Evolutionary conservation across 2,113 vertebrate genomes (phyloP), one percentile per base, ranked within the genome.

Genomic region (Rattus rattus): DNA sequence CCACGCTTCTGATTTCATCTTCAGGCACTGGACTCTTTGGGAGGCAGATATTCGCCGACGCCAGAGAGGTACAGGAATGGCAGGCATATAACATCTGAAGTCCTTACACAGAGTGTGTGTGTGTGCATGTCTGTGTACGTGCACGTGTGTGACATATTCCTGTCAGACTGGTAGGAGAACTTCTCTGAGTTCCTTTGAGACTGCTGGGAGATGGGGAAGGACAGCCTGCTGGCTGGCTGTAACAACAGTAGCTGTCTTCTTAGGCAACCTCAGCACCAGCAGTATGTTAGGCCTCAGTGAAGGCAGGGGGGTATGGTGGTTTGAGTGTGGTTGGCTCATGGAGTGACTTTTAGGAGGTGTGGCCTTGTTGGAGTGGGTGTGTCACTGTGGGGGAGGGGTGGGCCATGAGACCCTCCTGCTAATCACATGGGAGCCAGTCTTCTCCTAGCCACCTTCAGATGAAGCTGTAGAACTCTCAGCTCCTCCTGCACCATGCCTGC

Each of bases 151-250:
- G 81, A 43, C 24, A 28, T 43, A 39, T 7, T n/a, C 59, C 54
- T 61, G n/a, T 26, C 80, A 83, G 79, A n/a, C 33, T n/a, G 11
- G 5, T n/a, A 59, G 79, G n/a, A 84, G 59, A 63, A 61, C 59
- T 84, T 43, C 59, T 16, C n/a, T 72, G 63, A 76, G 28, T 28
- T 72, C 77, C 59, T 90, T 19, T 24, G 43, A 28, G 26, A 33
- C 47, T 56, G 88, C 11, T n/a, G 47, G 73, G 39, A 56, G 11
- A 22, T 7, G 81, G 65, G 52, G 54, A 65, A 59, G 43, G n/a
- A 1, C 5, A 65, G 67, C 20, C 30, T 17, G 6, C 4, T 14
- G 3, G 20, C 14, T 33, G 10, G 2, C 1, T 0, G 3, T 30
- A n/a, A 54, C 54, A 16, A 61, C 2, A 17, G 2, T 4, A 5